Base-by-base conservation (phyloP, 1,140 invertebrate genomes). In the Drosophila neocordata region DNA sequence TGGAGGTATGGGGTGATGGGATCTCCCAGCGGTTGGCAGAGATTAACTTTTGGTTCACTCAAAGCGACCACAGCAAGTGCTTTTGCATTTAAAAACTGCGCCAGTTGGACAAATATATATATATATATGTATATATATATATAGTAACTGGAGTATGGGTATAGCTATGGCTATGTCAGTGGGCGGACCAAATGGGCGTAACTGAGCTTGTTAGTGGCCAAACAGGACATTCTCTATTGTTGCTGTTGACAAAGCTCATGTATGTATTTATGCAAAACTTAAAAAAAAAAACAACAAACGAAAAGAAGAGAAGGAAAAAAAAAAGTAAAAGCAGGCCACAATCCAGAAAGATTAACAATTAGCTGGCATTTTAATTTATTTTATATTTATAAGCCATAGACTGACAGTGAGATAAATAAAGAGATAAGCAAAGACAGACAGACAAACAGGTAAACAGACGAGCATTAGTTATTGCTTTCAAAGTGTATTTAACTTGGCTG, bases 11-110 rank as follows among this genome's bases (percentile, higher is more conserved):
- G n/a, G 51, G 15, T 24, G 38, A 57, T 60, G 72, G 51, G 55
- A 71, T 71, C 56, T 71, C 56, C 69, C 72, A 88, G 83, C 83
- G 83, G 79, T 87, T 83, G 83, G 83, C 72, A 88, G 83, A 87
- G 83, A 87, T 87, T 87, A 87, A 87, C 83, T 87, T 87, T 87
- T 81, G 84, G 84, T 76, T 88, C 83, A 84, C 76, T 83, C 83
- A 87, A 87, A 87, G 84, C 83, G 83, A 87, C 83, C 83, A 70
- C 83, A 87, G 83, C 83, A 87, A 87, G 82, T 87, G 83, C 82
- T 87, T 88, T 48, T 87, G 78, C 83, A 87, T 82, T 85, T 87
- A 78, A 85, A 85, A 78, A 85, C 77, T 73, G 65, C 62, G 57
- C 18, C 63, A 71, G 24, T 31, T 31, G 27, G 27, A 31, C 27